Percentiles rank a stretch among this genome's conserved stretches.
phyloP scores from a whole-genome alignment of 2,113 vertebrate genomes.

The Pterophyllum scalare region DNA sequence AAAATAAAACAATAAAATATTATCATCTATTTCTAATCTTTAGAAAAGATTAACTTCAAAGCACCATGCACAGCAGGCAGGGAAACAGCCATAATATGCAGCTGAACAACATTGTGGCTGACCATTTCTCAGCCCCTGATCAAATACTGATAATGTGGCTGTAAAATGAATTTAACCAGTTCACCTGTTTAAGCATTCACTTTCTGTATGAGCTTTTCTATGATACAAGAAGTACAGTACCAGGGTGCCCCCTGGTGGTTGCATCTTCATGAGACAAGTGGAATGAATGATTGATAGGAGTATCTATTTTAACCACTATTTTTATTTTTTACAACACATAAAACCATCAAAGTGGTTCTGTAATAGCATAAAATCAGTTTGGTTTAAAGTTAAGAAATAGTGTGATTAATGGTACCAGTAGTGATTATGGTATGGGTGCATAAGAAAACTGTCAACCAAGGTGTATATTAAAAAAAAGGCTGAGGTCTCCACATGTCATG shows the following conservation, averaged over 20 bases:
- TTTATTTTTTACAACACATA: neutral
- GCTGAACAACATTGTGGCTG: neutral
- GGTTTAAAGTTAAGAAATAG: neutral
- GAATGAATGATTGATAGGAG: neutral
- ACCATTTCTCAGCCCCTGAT: neutral
- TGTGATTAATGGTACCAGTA: neutral
- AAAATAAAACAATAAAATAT: too few relatives aligned
- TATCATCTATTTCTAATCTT: neutral
- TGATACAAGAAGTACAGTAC: neutral
- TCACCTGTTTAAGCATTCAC: neutral
- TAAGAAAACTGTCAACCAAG: too few relatives aligned
- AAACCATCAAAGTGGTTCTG: neutral
- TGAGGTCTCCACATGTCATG: neutral
- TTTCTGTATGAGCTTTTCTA: accelerated
- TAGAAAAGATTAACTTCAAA: neutral
- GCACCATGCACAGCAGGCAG: neutral
- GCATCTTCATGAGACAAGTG: neutral
- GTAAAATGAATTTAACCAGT: neutral
- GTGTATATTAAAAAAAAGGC: too few relatives aligned
- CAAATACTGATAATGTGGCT: neutral
- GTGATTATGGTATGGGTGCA: too few relatives aligned
- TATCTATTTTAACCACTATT: neutral
- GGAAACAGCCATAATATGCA: neutral
- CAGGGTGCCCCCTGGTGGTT: neutral
- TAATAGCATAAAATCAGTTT: neutral